phyloP scores from a whole-genome alignment of 2,888 invertebrate species.

The Criorhina ranunculi region DNA sequence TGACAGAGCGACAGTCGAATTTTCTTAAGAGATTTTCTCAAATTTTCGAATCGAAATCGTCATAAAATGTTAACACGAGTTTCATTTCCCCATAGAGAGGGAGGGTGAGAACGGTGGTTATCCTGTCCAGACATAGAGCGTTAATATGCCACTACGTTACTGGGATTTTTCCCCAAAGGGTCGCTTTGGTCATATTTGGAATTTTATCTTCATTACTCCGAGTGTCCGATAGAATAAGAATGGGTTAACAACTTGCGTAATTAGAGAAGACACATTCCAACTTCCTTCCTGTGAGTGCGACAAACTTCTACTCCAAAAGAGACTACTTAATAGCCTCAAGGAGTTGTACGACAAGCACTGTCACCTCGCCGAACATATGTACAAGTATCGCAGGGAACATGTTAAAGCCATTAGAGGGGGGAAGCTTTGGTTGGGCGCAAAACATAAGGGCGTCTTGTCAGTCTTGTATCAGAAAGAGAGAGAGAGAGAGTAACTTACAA shows the following conservation, averaged over 20 bases:
- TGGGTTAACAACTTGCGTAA: conserved; percentile 68
- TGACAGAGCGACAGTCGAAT: conserved; percentile 37
- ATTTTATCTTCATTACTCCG: conserved; percentile 71
- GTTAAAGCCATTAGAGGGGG: conserved; percentile 63
- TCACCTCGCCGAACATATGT: conserved; percentile 67
- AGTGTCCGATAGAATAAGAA: conserved; percentile 64
- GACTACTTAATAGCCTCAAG: conserved; percentile 68
- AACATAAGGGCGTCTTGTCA: conserved; percentile 53
- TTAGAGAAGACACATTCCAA: conserved; percentile 73
- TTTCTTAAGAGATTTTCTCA: conserved; percentile 51
- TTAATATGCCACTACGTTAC: no score
- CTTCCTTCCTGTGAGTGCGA: conserved; percentile 65
- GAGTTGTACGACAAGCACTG: conserved; percentile 48
- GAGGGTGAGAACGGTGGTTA: neutral
- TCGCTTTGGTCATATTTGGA: conserved; percentile 64
- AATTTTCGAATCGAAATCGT: conserved; percentile 59
- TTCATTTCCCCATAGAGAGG: conserved; percentile 1
- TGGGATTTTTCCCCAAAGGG: conserved; percentile 43
- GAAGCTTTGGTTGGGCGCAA: no score
- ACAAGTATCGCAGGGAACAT: conserved; percentile 58
- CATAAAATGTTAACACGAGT: conserved; percentile 71
- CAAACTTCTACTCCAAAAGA: conserved; percentile 37
- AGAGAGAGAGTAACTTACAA: conserved; percentile 41
- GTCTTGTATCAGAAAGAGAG: conserved; percentile 8
- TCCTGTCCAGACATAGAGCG: neutral